Evolutionary conservation across 2,888 invertebrate species (phyloP).

Genomic region (Netelia virgata): DNA sequence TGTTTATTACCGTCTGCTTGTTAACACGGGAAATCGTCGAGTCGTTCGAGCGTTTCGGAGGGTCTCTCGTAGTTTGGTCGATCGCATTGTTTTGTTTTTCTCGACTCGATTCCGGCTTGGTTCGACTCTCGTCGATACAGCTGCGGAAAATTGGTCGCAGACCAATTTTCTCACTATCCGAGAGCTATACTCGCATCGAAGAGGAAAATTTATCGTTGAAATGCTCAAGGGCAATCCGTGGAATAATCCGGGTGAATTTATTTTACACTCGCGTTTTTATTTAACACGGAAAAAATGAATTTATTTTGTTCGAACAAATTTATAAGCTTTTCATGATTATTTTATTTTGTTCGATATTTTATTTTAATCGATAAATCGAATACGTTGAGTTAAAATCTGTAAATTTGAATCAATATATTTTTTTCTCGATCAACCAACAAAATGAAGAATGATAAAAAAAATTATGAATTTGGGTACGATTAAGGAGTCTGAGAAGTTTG

Average conservation of each 20-base stretch:
- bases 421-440: too few species aligned
- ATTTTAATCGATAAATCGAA: too few species aligned
- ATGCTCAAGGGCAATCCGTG: constrained; percentile 20
- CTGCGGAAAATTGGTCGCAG: constrained; percentile 13
- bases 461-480: too few species aligned
- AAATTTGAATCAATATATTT: too few species aligned
- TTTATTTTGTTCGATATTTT: too few species aligned
- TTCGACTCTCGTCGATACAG: not conserved
- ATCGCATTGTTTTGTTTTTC: constrained; percentile 17
- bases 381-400: too few species aligned
- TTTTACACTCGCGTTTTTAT: not conserved
- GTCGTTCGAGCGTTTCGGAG: constrained; percentile 37
- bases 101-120: not conserved
- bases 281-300: too few species aligned
- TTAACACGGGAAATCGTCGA: constrained; percentile 27
- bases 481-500: too few species aligned
- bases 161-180: not conserved
- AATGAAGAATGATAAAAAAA: too few species aligned
- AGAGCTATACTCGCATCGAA: not conserved
- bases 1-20: not conserved
- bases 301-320: too few species aligned
- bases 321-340: too few species aligned
- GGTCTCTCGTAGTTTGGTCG: constrained; percentile 56
- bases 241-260: constrained; percentile 31
- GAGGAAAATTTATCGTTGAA: not conserved